Conservation (phyloP, 2,797 vertebrate species). For the Darevskia mixta region DNA sequence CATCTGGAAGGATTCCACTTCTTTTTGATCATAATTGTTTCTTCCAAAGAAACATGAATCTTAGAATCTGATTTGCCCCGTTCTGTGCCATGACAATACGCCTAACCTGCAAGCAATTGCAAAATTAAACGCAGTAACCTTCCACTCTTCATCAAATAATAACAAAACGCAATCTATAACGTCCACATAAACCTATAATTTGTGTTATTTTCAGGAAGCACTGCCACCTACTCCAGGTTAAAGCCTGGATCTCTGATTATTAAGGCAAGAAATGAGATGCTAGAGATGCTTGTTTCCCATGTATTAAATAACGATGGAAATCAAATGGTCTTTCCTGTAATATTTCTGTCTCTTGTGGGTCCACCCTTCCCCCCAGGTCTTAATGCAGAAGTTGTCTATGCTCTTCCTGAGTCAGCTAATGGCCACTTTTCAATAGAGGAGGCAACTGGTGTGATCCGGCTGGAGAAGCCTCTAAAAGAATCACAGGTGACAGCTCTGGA, state of each 20-base stretch:
- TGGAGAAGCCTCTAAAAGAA: slow-evolving; percentile 89
- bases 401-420: slow-evolving; percentile 84
- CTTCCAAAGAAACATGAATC: background rate
- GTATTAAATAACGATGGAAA: slow-evolving; percentile 1
- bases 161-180: background rate
- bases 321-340: background rate
- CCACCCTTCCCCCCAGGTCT: slow-evolving; percentile 79
- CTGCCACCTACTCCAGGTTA: background rate
- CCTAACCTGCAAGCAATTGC: background rate
- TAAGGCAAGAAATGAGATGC: background rate
- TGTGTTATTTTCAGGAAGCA: background rate
- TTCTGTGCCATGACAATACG: background rate
- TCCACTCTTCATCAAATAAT: background rate
- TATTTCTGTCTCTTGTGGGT: background rate
- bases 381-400: slow-evolving; percentile 94
- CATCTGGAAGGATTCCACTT: slow-evolving; percentile 10
- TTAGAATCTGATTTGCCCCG: background rate
- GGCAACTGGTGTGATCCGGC: slow-evolving; percentile 89
- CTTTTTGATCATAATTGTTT: slow-evolving; percentile 11
- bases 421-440: slow-evolving; percentile 94
- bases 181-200: background rate
- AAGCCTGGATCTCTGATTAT: background rate
- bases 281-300: background rate
- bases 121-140: background rate
- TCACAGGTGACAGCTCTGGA: slow-evolving; percentile 81